Evolutionary conservation across 2,888 invertebrate species (phyloP).

Genomic region (Panopea generosa): DNA sequence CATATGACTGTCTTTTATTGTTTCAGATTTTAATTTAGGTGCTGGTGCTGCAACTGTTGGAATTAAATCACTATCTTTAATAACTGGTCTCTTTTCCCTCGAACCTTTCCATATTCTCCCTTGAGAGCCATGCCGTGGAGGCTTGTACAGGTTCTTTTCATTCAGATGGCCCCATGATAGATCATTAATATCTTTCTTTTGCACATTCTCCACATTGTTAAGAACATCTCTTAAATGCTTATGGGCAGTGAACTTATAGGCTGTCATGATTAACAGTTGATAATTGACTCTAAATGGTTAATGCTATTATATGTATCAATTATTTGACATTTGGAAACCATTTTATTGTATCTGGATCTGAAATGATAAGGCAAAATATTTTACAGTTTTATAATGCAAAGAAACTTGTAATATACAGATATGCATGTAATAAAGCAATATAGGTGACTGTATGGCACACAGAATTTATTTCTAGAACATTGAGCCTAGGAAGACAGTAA

Average conservation of each 20-base stretch:
- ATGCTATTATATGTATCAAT: too few species aligned
- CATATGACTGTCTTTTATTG: slow-evolving; percentile 63
- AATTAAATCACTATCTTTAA: slow-evolving; percentile 49
- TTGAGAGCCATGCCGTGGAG: slow-evolving; percentile 48
- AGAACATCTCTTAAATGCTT: slow-evolving; percentile 76
- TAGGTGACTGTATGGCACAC: too few species aligned
- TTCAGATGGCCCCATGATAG: slow-evolving; percentile 82
- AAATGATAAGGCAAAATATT: too few species aligned
- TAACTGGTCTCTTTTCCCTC: slow-evolving; percentile 38
- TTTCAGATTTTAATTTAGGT: slow-evolving; percentile 10
- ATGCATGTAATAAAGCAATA: too few species aligned
- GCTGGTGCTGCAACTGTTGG: slow-evolving; percentile 9
- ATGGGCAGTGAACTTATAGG: slow-evolving; percentile 77
- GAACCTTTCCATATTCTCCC: slow-evolving; percentile 71
- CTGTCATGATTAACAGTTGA: slow-evolving; percentile 69
- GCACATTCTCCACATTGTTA: slow-evolving; percentile 76
- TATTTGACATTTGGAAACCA: too few species aligned
- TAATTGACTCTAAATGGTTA: too few species aligned
- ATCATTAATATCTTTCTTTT: slow-evolving; percentile 79
- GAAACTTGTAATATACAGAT: too few species aligned
- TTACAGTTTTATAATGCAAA: too few species aligned
- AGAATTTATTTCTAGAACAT: too few species aligned
- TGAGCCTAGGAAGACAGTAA: too few species aligned
- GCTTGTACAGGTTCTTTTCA: slow-evolving; percentile 74
- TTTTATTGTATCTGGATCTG: too few species aligned